A percentile compares a stretch with the other conserved stretches of the same genome.
Conservation (phyloP, 2,888 invertebrate genomes). For the Drosophila pseudotalamancana region DNA sequence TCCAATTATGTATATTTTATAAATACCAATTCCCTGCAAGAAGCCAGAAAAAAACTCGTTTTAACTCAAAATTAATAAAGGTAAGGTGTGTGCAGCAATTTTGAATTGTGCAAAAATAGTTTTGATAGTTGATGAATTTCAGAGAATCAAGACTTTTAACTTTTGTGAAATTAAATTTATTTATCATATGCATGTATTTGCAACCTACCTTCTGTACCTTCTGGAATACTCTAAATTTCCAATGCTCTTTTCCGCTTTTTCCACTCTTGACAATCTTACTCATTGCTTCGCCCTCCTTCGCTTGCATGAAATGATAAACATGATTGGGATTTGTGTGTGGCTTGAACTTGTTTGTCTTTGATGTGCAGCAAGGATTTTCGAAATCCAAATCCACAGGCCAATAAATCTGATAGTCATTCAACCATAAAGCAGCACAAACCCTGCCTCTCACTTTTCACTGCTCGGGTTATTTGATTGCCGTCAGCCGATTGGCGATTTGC, state of each 20-base stretch:
- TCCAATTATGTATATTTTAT: constrained; percentile 33
- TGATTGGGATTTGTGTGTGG: constrained; percentile 11
- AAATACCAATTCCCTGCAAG: constrained; percentile 19
- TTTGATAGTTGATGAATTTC: neutral
- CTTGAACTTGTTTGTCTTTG: constrained; percentile 22
- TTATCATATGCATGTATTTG: no score
- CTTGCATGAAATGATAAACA: constrained; percentile 7
- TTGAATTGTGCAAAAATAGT: neutral
- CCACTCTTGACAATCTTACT: no score
- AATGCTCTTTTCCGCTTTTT: no score
- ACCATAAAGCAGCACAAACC: constrained; percentile 50
- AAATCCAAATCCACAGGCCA: constrained; percentile 31
- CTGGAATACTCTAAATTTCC: no score
- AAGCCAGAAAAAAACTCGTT: constrained; percentile 20
- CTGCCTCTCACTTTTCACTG: constrained; percentile 1
- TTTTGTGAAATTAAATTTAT: no score
- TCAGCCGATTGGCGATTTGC: constrained; percentile 45
- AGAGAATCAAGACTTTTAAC: no score
- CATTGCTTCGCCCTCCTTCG: no score
- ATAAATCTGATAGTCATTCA: constrained; percentile 67
- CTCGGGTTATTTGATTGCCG: constrained; percentile 24
- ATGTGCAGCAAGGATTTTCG: constrained; percentile 24
- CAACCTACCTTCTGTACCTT: no score
- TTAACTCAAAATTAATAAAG: neutral
- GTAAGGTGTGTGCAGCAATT: neutral